Conservation (phyloP, 2,888 invertebrate species). For the Aromia moschata region DNA sequence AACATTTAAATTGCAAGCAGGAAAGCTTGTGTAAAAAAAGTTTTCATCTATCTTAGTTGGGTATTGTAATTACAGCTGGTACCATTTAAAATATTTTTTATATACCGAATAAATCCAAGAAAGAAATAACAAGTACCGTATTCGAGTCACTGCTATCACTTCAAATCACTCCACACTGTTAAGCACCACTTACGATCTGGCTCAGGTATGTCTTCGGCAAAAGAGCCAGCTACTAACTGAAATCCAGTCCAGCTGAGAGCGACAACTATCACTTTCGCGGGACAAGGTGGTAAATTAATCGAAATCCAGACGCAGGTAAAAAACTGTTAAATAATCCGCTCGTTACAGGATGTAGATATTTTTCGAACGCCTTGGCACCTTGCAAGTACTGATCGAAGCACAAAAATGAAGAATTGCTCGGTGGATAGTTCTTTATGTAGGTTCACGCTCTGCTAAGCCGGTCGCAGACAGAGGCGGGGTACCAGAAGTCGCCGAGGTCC, state of each 20-base stretch:
- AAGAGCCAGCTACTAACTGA: conserved; percentile 17
- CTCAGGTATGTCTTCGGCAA: conserved; percentile 6
- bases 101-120: not conserved
- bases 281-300: conserved; percentile 13
- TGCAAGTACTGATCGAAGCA: conserved; percentile 1
- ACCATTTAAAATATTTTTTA: conserved; percentile 15
- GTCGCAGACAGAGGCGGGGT: conserved; percentile 8
- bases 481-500: not conserved
- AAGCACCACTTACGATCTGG: conserved; percentile 14
- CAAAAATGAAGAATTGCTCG: conserved; percentile 21
- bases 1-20: too few species aligned
- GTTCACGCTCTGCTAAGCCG: conserved; percentile 18
- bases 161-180: conserved; percentile 11
- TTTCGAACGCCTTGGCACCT: conserved; percentile 7
- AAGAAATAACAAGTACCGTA: conserved; percentile 7
- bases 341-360: conserved; percentile 10
- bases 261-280: conserved; percentile 22
- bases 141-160: conserved; percentile 4
- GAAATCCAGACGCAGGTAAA: conserved; percentile 24
- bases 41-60: too few species aligned
- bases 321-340: conserved; percentile 33
- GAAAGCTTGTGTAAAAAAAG: too few species aligned
- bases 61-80: too few species aligned
- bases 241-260: conserved; percentile 13
- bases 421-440: conserved; percentile 22